These are phyloP conservation scores for Fregata magnificens DNA, from an alignment of 2,113 vertebrate species.

Conservation along the genomic window DNA sequence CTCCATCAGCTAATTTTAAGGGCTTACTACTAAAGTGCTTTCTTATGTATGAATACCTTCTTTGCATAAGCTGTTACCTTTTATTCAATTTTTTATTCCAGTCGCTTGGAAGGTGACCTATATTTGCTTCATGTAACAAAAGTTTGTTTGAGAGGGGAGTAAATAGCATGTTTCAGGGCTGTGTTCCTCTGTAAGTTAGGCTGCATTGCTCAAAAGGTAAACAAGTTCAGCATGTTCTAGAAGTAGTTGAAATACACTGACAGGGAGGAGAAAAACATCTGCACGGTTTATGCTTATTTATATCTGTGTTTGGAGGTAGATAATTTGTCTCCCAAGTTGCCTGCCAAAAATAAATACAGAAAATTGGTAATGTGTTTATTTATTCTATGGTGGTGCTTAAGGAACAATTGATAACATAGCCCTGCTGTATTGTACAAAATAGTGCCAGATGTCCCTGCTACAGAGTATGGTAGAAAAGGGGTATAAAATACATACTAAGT, in stretches of 20 bases:
- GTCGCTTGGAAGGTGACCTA: background rate
- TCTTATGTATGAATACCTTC: background rate
- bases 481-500: background rate
- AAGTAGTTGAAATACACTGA: background rate
- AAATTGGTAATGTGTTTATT: slow-evolving; percentile 18
- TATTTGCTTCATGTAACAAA: background rate
- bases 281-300: slow-evolving; percentile 16
- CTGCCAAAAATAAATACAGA: slow-evolving; percentile 34
- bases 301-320: slow-evolving; percentile 7
- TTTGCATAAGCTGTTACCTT: background rate
- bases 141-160: background rate
- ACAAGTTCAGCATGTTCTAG: slow-evolving; percentile 10
- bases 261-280: background rate
- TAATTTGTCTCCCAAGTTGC: slow-evolving; percentile 4
- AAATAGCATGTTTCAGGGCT: background rate
- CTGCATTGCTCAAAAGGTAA: background rate
- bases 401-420: background rate
- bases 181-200: background rate
- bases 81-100: background rate
- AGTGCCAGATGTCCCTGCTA: background rate
- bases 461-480: background rate
- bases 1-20: background rate
- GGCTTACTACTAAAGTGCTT: background rate
- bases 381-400: background rate
- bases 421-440: background rate